Evolutionary conservation across 2,797 vertebrate genomes (phyloP).

Genomic region (Acanthurus leucopareius): DNA sequence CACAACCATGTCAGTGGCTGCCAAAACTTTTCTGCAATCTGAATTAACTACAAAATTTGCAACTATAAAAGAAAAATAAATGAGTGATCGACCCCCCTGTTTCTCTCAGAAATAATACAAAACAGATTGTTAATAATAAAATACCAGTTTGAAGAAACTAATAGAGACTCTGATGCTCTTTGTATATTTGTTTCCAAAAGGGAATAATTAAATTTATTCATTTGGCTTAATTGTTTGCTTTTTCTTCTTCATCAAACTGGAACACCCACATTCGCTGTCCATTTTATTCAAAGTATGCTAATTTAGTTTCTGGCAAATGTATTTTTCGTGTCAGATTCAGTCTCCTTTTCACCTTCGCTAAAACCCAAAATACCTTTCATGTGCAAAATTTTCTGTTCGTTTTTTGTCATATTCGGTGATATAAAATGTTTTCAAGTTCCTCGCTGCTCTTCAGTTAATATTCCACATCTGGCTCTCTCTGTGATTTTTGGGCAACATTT

Average conservation of each 20-base stretch:
- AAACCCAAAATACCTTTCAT: not conserved
- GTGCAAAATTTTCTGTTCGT: not conserved
- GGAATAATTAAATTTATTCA: no score
- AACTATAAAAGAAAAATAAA: no score
- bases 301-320: no score
- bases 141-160: not conserved
- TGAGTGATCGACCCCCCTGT: not conserved
- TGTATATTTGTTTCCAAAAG: no score
- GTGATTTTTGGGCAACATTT: not conserved
- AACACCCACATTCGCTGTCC: not conserved
- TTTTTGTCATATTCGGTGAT: no score
- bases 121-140: not conserved
- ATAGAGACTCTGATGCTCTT: no score
- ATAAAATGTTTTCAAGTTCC: not conserved
- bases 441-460: not conserved
- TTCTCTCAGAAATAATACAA: not conserved
- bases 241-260: no score
- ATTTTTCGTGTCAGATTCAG: not conserved
- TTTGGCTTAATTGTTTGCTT: no score
- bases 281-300: no score
- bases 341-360: not conserved
- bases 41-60: no score
- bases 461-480: constrained; percentile 7
- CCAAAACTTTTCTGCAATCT: no score
- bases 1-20: no score